Base-by-base conservation (phyloP, 2,113 vertebrate genomes). In the Acanthochromis polyacanthus region DNA sequence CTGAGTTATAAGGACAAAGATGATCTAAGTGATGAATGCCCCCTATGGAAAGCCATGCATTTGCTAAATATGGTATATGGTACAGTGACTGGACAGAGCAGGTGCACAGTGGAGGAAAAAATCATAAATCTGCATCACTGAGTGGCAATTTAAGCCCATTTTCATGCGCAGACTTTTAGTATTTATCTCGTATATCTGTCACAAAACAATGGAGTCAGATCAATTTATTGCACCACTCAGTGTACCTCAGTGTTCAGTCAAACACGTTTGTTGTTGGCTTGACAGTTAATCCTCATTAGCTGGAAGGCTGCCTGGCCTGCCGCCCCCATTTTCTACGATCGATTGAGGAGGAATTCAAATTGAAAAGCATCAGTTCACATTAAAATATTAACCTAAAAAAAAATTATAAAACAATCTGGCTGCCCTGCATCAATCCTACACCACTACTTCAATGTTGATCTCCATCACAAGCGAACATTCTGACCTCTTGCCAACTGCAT, bases 21-120 rank as follows among this genome's bases (percentile, higher is more conserved):
- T 63, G 68, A 88, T 79, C 66, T 38, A 66, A 71, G 73, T 81
- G 89, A 86, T 85, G 71, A 87, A 84, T 71, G 71, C 46, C 30
- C 60, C 73, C 59, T 10, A 59, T 69, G 78, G 28, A 78, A 80
- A 81, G 71, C 46, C 53, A 43, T 40, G 76, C 66, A 53, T 76
- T 46, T 75, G 83, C 80, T 85, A 85, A 85, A 89, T 82, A 84
- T 7, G 76, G 81, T 68, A 55, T 69, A 62, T 57, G 68, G 69
- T 68, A 17, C 71, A 74, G 71, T 74, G 75, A 60, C 46, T 2
- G 78, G 28, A 77, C 3, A 79, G 73, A 82, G 64, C 78, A 85
- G 86, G 78, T 84, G 79, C 67, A 75, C 5, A 11, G 51, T 20
- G 22, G 61, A 69, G 63, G 60, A 56, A 40, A 40, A 28, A 40